These are phyloP conservation scores for Conopomorpha cramerella DNA, from an alignment of 1,140 invertebrate genomes.

Conservation along the genomic window DNA sequence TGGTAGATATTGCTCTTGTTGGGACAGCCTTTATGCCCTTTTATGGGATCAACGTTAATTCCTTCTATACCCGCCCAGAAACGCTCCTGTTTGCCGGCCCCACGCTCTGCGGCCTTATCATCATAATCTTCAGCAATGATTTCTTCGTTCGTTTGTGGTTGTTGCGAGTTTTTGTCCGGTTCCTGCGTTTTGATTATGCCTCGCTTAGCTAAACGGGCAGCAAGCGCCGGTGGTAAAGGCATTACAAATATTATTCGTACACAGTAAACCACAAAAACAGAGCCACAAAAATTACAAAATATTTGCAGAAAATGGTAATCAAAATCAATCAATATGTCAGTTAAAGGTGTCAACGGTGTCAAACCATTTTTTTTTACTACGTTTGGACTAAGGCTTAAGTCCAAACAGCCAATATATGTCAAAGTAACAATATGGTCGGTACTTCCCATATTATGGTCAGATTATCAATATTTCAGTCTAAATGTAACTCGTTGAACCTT, in stretches of 20 bases:
- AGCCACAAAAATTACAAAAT: too few species aligned
- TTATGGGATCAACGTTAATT: constrained; percentile 63
- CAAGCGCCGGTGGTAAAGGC: constrained; percentile 86
- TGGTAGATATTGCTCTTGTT: constrained; percentile 97
- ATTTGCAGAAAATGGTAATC: too few species aligned
- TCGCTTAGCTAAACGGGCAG: constrained; percentile 82
- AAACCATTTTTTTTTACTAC: too few species aligned
- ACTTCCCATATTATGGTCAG: too few species aligned
- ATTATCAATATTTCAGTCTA: too few species aligned
- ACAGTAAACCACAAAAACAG: not conserved
- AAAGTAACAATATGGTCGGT: too few species aligned
- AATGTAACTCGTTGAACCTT: too few species aligned
- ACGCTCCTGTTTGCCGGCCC: constrained; percentile 31
- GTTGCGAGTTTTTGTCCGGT: constrained; percentile 34
- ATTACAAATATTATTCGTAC: constrained; percentile 52
- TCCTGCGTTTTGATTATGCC: constrained; percentile 67
- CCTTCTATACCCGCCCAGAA: constrained; percentile 59
- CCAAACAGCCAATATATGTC: too few species aligned
- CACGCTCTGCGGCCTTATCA: constrained; percentile 35
- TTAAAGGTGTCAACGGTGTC: too few species aligned
- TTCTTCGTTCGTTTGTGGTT: constrained; percentile 71
- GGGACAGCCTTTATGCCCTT: constrained; percentile 82
- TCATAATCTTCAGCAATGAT: constrained; percentile 91
- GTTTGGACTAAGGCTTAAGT: too few species aligned
- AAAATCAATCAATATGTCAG: too few species aligned